Conservation (phyloP, 2,888 invertebrate genomes). For the Lochmaea crataegi region DNA sequence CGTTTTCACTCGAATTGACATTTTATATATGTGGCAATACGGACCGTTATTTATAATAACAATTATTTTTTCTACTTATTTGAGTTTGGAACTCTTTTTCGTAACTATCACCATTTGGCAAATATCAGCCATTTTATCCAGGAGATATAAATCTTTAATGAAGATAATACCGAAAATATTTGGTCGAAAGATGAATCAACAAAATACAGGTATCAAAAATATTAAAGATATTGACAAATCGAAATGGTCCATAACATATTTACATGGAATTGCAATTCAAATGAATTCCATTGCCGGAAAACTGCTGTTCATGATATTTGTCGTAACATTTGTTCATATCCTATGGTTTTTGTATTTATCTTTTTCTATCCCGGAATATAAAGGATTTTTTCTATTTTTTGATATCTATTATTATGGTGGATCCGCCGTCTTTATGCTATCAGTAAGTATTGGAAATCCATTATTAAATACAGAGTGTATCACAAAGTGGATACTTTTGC, state of each 20-base stretch:
- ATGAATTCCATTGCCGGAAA: neutral
- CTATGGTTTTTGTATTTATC: constrained; percentile 3
- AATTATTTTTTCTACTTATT: neutral
- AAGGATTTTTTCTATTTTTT: neutral
- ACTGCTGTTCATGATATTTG: neutral
- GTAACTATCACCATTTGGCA: neutral
- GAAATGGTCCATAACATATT: constrained; percentile 2
- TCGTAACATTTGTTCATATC: neutral
- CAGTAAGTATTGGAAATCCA: neutral
- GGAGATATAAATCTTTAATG: neutral
- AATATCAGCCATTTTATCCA: neutral
- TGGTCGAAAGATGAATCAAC: neutral
- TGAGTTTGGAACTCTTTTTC: neutral
- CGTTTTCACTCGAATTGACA: neutral
- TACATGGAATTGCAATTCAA: neutral
- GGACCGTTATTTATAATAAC: neutral
- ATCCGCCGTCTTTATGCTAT: neutral
- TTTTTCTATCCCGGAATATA: neutral
- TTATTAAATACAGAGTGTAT: too few species aligned
- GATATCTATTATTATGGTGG: neutral
- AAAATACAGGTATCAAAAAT: neutral
- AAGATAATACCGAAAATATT: neutral
- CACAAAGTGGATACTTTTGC: too few species aligned
- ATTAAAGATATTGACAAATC: neutral
- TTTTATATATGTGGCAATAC: neutral